Evolutionary conservation across 2,888 invertebrate species (phyloP), one percentile per base, ranked within the genome.

Genomic region (Campoplex nolae): DNA sequence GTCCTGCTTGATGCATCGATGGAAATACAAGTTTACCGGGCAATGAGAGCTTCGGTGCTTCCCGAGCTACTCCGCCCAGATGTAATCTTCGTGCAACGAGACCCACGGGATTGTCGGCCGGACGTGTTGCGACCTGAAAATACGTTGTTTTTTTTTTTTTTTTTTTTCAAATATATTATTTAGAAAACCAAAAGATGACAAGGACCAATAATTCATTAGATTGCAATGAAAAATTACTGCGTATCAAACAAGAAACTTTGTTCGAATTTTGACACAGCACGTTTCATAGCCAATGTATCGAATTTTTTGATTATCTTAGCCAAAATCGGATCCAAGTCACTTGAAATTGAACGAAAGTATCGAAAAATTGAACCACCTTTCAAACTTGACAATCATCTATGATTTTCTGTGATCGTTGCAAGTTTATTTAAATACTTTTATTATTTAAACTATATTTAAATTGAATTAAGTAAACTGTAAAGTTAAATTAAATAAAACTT

Each of bases 1-100:
- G 99, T 91, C 99, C 99, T 92, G 97, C 96, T 94, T 98, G 98
- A 94, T 99, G 98, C 96, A 99, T 97, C 94, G 98, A 98, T 86
- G 99, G 99, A 95, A 99, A 99, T 89, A 99, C 98, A 88, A 99
- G 96, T 95, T 99, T 99, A 91, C 99, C 99, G 54, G 99, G 99
- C 92, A 99, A 96, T 90, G 99, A 99, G 90, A 99, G 96, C 95
- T 99, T 99, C 84, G 99, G 99, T 85, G 98, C 98, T 93, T 99
- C 98, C 90, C 97, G 97, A 90, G 97, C 97, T 78, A 98, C 97
- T 79, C 98, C 98, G 88, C 98, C 98, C 90, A 99, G 96, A 95
- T 99, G 98, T 91, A 99, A 95, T 94, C 98, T 98, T 89, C 98
- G 96, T 74, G 99, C 99, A 88, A 99, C 98, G 91, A 99, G 96